phyloP scores from a whole-genome alignment of 2,888 invertebrate genomes.

The Serripes groenlandicus region DNA sequence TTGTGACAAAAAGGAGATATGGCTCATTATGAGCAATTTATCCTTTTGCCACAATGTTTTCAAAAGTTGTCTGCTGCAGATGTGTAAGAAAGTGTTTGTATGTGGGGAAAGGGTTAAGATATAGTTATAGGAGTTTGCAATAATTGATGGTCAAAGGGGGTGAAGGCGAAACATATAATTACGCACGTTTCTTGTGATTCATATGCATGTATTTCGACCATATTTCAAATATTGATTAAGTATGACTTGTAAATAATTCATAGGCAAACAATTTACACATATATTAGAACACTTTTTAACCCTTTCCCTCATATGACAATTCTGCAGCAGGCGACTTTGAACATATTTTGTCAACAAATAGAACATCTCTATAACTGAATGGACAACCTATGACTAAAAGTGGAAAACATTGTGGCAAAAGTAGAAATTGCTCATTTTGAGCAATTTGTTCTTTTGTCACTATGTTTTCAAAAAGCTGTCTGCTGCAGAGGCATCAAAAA shows the following conservation, averaged over 20 bases:
- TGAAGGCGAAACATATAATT: background rate
- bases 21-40: background rate
- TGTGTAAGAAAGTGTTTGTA: background rate
- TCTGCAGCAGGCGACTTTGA: background rate
- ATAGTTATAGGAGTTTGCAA: background rate
- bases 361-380: background rate
- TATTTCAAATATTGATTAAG: background rate
- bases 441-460: constrained; percentile 5
- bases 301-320: background rate
- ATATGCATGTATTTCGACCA: too few relatives aligned
- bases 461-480: background rate
- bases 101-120: background rate
- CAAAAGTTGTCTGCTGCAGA: background rate
- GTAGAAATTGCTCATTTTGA: background rate
- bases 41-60: constrained; percentile 2
- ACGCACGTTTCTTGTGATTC: background rate
- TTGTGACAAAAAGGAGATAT: background rate
- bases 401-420: background rate
- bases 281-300: background rate
- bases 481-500: too few relatives aligned
- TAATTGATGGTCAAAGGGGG: background rate
- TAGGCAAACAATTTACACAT: too few relatives aligned
- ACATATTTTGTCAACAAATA: background rate
- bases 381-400: too few relatives aligned
- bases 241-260: background rate